phyloP scores from a whole-genome alignment of 2,113 vertebrate genomes.

The Hoplias malabaricus region DNA sequence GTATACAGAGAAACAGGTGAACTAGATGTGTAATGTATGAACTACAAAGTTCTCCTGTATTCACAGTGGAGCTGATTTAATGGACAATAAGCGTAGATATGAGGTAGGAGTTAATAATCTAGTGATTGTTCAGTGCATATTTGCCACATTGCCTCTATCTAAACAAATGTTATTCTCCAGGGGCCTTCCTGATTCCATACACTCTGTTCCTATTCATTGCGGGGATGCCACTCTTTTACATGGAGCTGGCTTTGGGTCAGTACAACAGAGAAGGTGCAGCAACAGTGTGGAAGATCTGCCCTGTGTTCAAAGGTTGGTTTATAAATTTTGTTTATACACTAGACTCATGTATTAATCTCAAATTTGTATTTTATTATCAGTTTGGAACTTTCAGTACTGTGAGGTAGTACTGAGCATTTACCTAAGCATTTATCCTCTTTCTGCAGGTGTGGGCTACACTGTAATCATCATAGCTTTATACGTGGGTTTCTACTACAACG shows the following conservation, averaged over 20 bases:
- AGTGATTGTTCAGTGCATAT: no score
- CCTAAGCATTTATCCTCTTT: constrained; percentile 15
- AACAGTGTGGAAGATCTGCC: constrained; percentile 98
- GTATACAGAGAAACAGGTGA: no score
- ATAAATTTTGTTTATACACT: constrained; percentile 4
- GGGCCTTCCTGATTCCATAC: constrained; percentile 97
- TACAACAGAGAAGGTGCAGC: constrained; percentile 96
- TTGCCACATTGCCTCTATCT: not conserved
- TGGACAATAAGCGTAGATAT: no score
- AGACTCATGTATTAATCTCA: no score
- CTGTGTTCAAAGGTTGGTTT: constrained; percentile 92
- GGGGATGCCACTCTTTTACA: constrained; percentile 98
- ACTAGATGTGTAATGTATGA: no score
- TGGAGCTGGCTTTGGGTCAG: constrained; percentile 97
- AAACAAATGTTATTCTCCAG: constrained; percentile 64
- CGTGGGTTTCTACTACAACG: constrained; percentile 99
- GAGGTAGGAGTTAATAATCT: no score
- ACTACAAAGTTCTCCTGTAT: no score
- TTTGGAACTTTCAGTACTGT: not conserved
- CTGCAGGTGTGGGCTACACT: constrained; percentile 91
- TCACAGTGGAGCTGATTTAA: no score
- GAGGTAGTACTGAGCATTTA: not conserved
- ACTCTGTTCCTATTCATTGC: constrained; percentile 94
- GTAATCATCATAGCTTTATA: constrained; percentile 98
- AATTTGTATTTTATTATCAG: not conserved